Evolutionary conservation across 2,113 vertebrate genomes (phyloP), one percentile per base, ranked within the genome.

Genomic region (Triplophysa dalaica): DNA sequence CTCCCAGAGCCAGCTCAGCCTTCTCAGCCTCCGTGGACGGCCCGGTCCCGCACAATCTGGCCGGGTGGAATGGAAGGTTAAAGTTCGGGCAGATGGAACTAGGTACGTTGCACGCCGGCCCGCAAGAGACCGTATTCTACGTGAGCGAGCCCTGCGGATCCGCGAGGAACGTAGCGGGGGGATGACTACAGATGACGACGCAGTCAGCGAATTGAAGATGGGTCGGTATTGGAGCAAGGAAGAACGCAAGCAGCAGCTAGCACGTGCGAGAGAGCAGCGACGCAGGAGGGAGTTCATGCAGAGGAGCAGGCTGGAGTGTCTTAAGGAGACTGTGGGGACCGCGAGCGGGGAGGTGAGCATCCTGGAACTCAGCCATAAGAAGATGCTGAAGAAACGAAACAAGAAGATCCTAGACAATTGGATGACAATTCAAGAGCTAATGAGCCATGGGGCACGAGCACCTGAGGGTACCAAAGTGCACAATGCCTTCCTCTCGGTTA

Each of bases 381-480:
- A 99, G 91, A 98, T 99, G 97, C 95, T 99, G 96, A 98, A 96
- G 86, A 97, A 95, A 81, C 94, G 97, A 22, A 98, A 98, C 89
- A 96, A 95, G 91, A 99, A 98, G 90, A 98, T 99, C 86, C 91
- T 99, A 83, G 97, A 99, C 91, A 99, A 97, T 91, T 99, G 97
- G 97, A 98, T 99, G 97, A 99, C 97, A 85, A 98, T 99, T 88
- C 97, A 99, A 92, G 97, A 99, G 91, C 91, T 99, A 83, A 98
- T 99, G 96, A 98, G 94, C 73, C 97, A 99, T 0, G 97, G 97
- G 84, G 96, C 95, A 76, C 94, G 95, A 86, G 95, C 95, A 67
- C 96, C 96, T 2, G 97, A 98, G 0, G 95, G 95, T 87, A 94
- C 94, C 1, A 93, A 92, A 89, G 94, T 97, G 62, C 95, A 96